phyloP scores from a whole-genome alignment of 2,888 invertebrate species.

The Rhagium mordax region DNA sequence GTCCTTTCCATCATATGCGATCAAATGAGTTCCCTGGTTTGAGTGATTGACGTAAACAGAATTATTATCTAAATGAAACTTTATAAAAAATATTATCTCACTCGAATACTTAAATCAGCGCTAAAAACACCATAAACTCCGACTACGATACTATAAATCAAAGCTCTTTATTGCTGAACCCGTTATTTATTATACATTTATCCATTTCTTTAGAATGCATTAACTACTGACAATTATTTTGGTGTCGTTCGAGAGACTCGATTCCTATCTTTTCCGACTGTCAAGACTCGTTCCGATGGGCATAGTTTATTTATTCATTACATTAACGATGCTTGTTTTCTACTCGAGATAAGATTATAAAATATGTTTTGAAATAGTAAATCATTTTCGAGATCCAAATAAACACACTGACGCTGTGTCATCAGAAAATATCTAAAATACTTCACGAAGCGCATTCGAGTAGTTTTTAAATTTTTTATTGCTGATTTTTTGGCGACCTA shows the following conservation, averaged over 20 bases:
- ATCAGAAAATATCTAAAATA: not conserved
- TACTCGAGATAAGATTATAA: constrained; percentile 22
- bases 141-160: not conserved
- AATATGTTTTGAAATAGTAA: constrained; percentile 4
- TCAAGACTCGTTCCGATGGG: not conserved
- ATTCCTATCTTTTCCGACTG: constrained; percentile 4
- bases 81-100: not conserved
- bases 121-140: not conserved
- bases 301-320: constrained; percentile 17
- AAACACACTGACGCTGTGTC: not conserved
- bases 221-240: constrained; percentile 2
- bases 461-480: too few relatives aligned
- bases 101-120: not conserved
- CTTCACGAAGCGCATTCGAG: too few relatives aligned
- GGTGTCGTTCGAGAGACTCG: not conserved
- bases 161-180: not conserved
- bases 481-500: too few relatives aligned
- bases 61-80: not conserved
- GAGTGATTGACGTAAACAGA: not conserved
- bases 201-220: constrained; percentile 14
- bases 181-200: not conserved
- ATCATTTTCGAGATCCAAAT: not conserved
- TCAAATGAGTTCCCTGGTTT: not conserved
- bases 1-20: too few relatives aligned
- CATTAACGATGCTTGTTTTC: constrained; percentile 16